Conservation (phyloP, 2,113 vertebrate species). For the Pseudopipra pipra region DNA sequence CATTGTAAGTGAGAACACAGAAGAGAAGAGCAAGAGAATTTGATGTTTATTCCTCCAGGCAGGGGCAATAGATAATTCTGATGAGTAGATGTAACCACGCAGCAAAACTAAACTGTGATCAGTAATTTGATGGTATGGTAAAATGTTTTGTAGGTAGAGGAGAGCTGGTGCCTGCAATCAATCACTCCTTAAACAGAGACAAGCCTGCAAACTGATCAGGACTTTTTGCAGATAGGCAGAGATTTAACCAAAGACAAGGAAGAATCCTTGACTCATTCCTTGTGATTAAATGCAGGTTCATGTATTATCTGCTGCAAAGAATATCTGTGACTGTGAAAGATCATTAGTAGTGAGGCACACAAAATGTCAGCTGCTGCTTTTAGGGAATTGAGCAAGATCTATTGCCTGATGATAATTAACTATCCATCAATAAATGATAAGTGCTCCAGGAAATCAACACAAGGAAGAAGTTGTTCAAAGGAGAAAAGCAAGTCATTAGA, state of each 20-base stretch:
- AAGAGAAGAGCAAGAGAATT: not conserved
- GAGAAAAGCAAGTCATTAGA: slow-evolving; percentile 54
- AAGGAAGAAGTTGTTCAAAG: slow-evolving; percentile 44
- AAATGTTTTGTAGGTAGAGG: not conserved
- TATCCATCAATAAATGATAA: slow-evolving; percentile 56
- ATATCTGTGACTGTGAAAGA: slow-evolving; percentile 21
- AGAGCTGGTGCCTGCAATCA: slow-evolving; percentile 13
- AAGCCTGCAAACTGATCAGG: not conserved
- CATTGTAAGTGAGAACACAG: not conserved
- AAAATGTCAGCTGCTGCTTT: slow-evolving; percentile 37
- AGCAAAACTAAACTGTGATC: not conserved
- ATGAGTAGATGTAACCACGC: not conserved
- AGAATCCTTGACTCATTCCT: not conserved
- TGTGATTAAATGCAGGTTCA: slow-evolving; percentile 30
- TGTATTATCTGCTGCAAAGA: slow-evolving; percentile 28
- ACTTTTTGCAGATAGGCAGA: slow-evolving; percentile 2
- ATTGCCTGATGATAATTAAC: slow-evolving; percentile 54
- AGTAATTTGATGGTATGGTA: not conserved
- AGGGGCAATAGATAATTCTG: slow-evolving; percentile 15
- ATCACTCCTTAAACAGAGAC: not conserved
- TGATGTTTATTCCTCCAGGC: not conserved
- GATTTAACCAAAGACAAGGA: slow-evolving; percentile 22
- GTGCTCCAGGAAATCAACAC: slow-evolving; percentile 27
- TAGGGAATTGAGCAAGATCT: slow-evolving; percentile 47
- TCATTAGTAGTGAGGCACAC: not conserved